Evolutionary conservation across 2,888 invertebrate species (phyloP).

Genomic region (Lasioglossum marginatum): DNA sequence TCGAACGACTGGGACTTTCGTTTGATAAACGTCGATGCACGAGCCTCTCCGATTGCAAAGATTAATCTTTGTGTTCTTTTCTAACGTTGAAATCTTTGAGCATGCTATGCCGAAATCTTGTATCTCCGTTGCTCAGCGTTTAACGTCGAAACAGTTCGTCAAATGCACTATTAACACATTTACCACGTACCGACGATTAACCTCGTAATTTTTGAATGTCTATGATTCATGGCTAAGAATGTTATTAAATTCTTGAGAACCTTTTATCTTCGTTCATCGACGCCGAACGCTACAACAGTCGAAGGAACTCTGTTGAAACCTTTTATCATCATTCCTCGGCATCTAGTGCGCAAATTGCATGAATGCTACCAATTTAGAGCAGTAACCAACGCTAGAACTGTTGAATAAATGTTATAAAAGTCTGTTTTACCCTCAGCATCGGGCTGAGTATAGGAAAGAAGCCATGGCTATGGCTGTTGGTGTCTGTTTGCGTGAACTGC

Average conservation of each 20-base stretch:
- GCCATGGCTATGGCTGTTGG: slow-evolving; percentile 79
- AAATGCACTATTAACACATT: no score
- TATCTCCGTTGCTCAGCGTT: no score
- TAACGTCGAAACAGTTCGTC: no score
- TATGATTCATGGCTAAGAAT: no score
- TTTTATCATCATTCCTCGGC: neutral
- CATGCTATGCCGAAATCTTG: no score
- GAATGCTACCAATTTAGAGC: neutral
- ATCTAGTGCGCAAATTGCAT: no score
- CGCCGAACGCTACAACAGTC: no score
- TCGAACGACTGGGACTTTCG: neutral
- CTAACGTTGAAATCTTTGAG: neutral
- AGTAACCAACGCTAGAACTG: neutral
- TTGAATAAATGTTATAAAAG: neutral
- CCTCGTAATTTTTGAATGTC: no score
- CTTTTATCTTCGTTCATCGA: no score
- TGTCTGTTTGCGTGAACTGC: slow-evolving; percentile 75
- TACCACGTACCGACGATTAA: no score
- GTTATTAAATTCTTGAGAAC: no score
- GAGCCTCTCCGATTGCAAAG: neutral
- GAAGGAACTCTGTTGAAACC: neutral
- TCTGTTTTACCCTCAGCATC: slow-evolving; percentile 67
- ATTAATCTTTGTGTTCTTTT: neutral
- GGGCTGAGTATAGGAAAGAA: slow-evolving; percentile 77
- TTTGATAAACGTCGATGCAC: neutral